Conservation (phyloP, 2,888 invertebrate species). For the Nesidiocoris tenuis region DNA sequence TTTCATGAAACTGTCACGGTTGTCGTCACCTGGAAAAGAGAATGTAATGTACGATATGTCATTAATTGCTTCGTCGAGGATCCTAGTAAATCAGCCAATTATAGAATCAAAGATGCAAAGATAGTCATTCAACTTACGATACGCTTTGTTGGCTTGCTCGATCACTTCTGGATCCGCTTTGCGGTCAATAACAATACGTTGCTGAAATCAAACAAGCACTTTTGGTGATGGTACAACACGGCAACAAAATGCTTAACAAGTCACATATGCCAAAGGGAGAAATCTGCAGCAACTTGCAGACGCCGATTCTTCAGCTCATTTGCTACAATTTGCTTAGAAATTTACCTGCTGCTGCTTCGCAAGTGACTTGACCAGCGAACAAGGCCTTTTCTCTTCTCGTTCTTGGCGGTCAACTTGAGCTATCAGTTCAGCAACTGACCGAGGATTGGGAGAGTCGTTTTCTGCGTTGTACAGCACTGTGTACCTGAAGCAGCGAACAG, state of each 20-base stretch:
- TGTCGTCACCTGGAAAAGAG: conserved; percentile 53
- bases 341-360: conserved; percentile 18
- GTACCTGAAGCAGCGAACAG: conserved; percentile 53
- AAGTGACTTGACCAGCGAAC: conserved; percentile 28
- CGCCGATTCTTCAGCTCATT: too few relatives aligned
- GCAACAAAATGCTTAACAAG: not conserved
- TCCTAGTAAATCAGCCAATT: not conserved
- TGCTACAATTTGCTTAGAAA: too few relatives aligned
- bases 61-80: too few relatives aligned
- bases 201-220: conserved; percentile 47
- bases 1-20: conserved; percentile 54
- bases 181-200: conserved; percentile 51
- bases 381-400: conserved; percentile 52
- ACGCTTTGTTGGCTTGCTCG: conserved; percentile 55
- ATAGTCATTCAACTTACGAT: conserved; percentile 55
- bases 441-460: conserved; percentile 57
- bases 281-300: not conserved
- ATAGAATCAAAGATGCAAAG: too few relatives aligned
- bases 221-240: too few relatives aligned
- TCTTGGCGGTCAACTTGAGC: conserved; percentile 56
- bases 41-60: not conserved
- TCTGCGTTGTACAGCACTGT: conserved; percentile 57
- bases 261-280: not conserved
- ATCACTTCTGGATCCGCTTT: conserved; percentile 55
- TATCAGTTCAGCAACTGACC: conserved; percentile 55